phyloP scores from a whole-genome alignment of 2,113 vertebrate species.

The Polypterus bichir region DNA sequence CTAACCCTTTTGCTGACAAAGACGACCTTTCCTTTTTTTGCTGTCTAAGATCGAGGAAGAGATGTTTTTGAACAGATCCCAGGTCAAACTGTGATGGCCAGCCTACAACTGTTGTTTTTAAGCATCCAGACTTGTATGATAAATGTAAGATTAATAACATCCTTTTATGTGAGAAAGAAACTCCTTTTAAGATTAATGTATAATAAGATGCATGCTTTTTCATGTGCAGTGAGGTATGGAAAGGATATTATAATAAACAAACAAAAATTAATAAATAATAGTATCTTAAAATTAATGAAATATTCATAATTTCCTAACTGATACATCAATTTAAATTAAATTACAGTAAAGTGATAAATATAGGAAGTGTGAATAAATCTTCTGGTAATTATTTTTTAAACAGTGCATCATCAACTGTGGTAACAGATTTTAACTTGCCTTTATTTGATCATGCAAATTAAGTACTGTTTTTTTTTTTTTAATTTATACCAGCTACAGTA shows the following conservation, averaged over 20 bases:
- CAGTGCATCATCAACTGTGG: too few species aligned
- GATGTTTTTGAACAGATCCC: not conserved
- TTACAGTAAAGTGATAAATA: not conserved
- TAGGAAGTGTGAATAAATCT: not conserved
- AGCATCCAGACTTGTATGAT: too few species aligned
- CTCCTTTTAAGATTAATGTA: not conserved
- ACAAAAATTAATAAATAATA: not conserved
- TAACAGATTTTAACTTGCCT: too few species aligned
- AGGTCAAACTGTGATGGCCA: too few species aligned
- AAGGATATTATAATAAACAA: conserved; percentile 1
- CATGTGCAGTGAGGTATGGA: not conserved
- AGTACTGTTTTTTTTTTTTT: too few species aligned
- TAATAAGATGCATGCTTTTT: not conserved
- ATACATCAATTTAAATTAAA: conserved; percentile 1
- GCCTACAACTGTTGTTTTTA: too few species aligned
- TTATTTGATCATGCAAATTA: too few species aligned
- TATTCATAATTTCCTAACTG: not conserved
- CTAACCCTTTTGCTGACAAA: not conserved
- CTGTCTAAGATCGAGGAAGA: not conserved
- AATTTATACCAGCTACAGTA: too few species aligned
- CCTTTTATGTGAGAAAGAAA: too few species aligned
- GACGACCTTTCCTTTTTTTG: conserved; percentile 1
- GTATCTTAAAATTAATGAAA: conserved; percentile 1
- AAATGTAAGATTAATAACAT: too few species aligned
- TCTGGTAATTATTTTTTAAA: too few species aligned